These are phyloP conservation scores for Drosophila nigromelanica DNA, from an alignment of 1,140 invertebrate genomes.

Conservation along the genomic window DNA sequence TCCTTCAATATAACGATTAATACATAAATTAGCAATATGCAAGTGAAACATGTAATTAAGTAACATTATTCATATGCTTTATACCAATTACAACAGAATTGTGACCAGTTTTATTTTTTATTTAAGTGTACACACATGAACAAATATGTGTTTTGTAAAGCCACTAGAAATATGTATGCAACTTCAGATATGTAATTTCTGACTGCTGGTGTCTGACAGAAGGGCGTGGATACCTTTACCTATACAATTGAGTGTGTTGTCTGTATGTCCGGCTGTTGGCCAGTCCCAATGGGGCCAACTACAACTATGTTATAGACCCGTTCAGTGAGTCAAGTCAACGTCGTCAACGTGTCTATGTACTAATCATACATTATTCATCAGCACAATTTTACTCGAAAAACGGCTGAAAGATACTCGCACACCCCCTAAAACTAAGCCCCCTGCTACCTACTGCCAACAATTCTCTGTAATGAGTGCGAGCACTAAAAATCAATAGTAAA, in stretches of 20 bases:
- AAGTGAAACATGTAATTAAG: too few species aligned
- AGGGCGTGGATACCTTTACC: slow-evolving; percentile 21
- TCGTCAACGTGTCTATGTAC: slow-evolving; percentile 78
- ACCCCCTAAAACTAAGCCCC: not conserved
- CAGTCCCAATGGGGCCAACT: slow-evolving; percentile 17
- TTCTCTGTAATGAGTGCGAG: slow-evolving; percentile 58
- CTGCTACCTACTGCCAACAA: not conserved
- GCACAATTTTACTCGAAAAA: slow-evolving; percentile 80
- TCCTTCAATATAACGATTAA: too few species aligned
- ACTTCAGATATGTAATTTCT: slow-evolving; percentile 41
- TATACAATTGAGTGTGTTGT: slow-evolving; percentile 1
- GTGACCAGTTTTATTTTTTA: not conserved
- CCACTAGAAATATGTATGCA: slow-evolving; percentile 37
- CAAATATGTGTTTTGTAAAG: slow-evolving; percentile 37
- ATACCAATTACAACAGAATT: too few species aligned
- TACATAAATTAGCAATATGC: too few species aligned
- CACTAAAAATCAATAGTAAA: slow-evolving; percentile 73
- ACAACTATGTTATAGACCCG: slow-evolving; percentile 21
- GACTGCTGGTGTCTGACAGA: not conserved
- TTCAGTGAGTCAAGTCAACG: slow-evolving; percentile 47
- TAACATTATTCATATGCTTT: too few species aligned
- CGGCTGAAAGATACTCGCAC: slow-evolving; percentile 60
- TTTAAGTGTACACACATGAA: not conserved
- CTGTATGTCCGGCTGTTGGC: slow-evolving; percentile 5
- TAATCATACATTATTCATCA: slow-evolving; percentile 79